Evolutionary conservation across 2,888 invertebrate species (phyloP), one percentile per base, ranked within the genome.

Genomic region (Frankliniella fusca): DNA sequence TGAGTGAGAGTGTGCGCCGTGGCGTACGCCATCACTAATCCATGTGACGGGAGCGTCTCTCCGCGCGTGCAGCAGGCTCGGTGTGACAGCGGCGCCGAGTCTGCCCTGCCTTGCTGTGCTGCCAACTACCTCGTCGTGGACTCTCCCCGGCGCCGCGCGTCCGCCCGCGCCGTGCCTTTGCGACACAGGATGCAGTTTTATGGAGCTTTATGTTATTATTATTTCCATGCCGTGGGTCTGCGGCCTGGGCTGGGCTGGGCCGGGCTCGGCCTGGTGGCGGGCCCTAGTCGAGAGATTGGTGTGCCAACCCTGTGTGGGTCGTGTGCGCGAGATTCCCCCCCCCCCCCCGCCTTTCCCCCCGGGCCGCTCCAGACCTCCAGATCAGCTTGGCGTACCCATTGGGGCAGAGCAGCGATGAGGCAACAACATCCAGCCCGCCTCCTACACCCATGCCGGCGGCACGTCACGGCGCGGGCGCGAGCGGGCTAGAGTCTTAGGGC

Each of bases 271-370:
- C 18, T 18, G 15, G 61, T 7, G 18, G 61, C 61, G 61, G 61
- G 61, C 61, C 38, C 38, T 3, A 38, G 38, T 38, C 38, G 38
- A 38, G 38, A 61, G 61, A 61, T 61, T 61, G 61, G 61, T 61
- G 61, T 61, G 61, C 61, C 61, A 61, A 61, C 61, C 61, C n/a
- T 61, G 61, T 61, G 61, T 61, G 61, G 61, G 61, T 61, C 61
- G 61, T 61, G 61, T n/a, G n/a, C 20, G 61, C 18, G 18, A 18
- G 54, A 18, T 2, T 9, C 5, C 54, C 15, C 54, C 54, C 5
- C 54, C 54, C 54, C 54, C 38, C 38, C 5, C 15, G 3, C 54
- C 54, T 1, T 7, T 9, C 15, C 54, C 54, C 15, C 8, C 1
- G 61, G 38, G 38, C 38, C 38, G 38, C 38, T 38, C 38, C 38